Evolutionary conservation across 2,113 vertebrate genomes (phyloP), one percentile per base, ranked within the genome.

Genomic region (Plotosus lineatus): DNA sequence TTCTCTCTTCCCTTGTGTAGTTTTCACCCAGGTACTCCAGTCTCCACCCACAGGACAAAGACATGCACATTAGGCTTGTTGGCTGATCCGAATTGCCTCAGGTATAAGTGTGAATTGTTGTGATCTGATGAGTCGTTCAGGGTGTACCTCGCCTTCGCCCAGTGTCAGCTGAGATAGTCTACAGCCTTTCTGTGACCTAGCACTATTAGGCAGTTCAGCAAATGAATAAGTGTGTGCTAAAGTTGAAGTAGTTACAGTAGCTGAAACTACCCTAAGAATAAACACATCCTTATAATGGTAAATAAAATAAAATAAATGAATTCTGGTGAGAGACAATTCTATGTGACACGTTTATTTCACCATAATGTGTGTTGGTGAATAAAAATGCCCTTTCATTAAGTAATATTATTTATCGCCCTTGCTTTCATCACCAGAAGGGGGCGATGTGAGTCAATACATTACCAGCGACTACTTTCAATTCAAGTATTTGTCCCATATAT

Each of bases 391-490:
- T 21, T 42, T 40, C 12, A 40, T 40, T n/a, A 21, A 44, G 4
- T 1, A 12, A 14, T 68, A 26, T 48, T 48, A 48, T 19, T 23
- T 21, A 46, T 10, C 48, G 8, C 26, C 6, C 1, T 26, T 73
- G 26, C 23, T 2, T 74, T 63, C 14, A 23, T 65, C n/a, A 55
- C 71, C 79, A 75, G 28, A 44, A 81, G 79, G n/a, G 71, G 79
- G 79, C 79, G 60, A 40, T 66, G 46, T 55, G 58, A 65, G 58
- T 4, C 48, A 65, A 81, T n/a, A 65, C 42, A 65, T 68, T 26
- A 14, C 19, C 66, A 55, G 15, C 21, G 9, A 15, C 51, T 56
- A 17, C 14, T 28, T 26, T 56, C 10, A 0, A 10, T 23, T 23
- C 14, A n/a, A 3, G 48, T 33, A 21, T 68, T 26, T 68, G 42